These are phyloP conservation scores for Cyclopterus lumpus DNA, from an alignment of 2,797 vertebrate genomes.

Conservation along the genomic window DNA sequence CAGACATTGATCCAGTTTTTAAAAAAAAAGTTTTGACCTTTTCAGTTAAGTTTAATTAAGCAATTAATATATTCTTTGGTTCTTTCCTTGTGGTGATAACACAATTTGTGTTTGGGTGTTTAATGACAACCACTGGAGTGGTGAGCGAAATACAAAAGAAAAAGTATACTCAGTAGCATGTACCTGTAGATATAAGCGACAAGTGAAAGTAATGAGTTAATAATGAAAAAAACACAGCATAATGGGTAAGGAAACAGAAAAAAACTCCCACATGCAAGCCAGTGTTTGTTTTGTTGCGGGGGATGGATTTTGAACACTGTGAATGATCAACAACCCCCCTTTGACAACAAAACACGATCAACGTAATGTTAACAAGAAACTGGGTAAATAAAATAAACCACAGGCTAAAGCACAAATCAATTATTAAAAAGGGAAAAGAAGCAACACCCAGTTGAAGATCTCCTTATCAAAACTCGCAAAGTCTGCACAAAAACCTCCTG, in stretches of 20 bases:
- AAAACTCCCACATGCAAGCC: slow-evolving; percentile 81
- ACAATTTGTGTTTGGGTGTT: not conserved
- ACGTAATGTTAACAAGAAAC: slow-evolving; percentile 76
- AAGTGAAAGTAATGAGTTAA: slow-evolving; percentile 74
- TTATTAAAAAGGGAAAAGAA: slow-evolving; percentile 83
- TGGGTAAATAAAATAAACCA: slow-evolving; percentile 43
- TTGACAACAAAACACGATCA: slow-evolving; percentile 81
- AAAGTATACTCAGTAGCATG: slow-evolving; percentile 17
- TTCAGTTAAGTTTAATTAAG: not conserved
- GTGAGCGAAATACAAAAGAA: slow-evolving; percentile 5
- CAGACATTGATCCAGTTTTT: slow-evolving; percentile 1
- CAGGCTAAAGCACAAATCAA: slow-evolving; percentile 88
- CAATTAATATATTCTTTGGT: not conserved
- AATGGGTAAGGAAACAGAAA: slow-evolving; percentile 68
- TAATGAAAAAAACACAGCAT: slow-evolving; percentile 73
- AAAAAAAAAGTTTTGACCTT: not conserved
- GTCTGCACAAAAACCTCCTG: slow-evolving; percentile 78
- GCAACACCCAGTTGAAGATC: slow-evolving; percentile 75
- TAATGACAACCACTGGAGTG: not conserved
- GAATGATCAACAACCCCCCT: slow-evolving; percentile 66
- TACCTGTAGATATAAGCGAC: slow-evolving; percentile 59
- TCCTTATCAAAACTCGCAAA: slow-evolving; percentile 84
- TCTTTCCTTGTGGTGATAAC: not conserved
- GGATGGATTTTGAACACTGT: slow-evolving; percentile 65
- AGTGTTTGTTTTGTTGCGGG: slow-evolving; percentile 82